Evolutionary conservation across 2,888 invertebrate genomes (phyloP).

Genomic region (Cartodere bifasciata): DNA sequence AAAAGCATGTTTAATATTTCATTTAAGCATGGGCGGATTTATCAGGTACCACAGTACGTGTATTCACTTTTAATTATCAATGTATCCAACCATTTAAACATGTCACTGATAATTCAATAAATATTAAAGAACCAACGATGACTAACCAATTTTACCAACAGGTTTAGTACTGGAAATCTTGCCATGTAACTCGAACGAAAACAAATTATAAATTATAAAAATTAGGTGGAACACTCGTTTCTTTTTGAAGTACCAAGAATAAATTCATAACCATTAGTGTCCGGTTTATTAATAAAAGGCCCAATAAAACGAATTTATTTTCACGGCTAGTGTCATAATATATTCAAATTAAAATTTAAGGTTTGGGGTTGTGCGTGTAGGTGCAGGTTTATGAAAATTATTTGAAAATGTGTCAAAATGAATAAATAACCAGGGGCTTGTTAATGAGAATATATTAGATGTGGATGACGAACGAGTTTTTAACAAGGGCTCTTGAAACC

Average conservation of each 20-base stretch:
- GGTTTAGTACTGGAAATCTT: too few species aligned
- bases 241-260: too few species aligned
- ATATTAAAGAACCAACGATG: slow-evolving; percentile 11
- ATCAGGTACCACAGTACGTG: too few species aligned
- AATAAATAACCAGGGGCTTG: slow-evolving; percentile 26
- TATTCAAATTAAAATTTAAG: slow-evolving; percentile 33
- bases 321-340: slow-evolving; percentile 29
- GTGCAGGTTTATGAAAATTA: too few species aligned
- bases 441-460: slow-evolving; percentile 32
- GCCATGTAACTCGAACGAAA: slow-evolving; percentile 9
- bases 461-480: slow-evolving; percentile 26
- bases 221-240: background rate
- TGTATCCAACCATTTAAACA: slow-evolving; percentile 6
- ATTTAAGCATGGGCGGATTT: too few species aligned
- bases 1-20: too few species aligned
- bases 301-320: slow-evolving; percentile 27
- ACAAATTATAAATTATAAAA: slow-evolving; percentile 11
- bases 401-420: slow-evolving; percentile 20
- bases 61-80: too few species aligned
- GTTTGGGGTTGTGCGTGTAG: slow-evolving; percentile 3
- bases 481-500: too few species aligned
- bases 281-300: slow-evolving; percentile 11
- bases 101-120: slow-evolving; percentile 12
- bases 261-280: background rate
- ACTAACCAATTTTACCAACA: slow-evolving; percentile 9